Evolutionary conservation across 2,888 invertebrate species (phyloP).

Genomic region (Cephus spinipes): DNA sequence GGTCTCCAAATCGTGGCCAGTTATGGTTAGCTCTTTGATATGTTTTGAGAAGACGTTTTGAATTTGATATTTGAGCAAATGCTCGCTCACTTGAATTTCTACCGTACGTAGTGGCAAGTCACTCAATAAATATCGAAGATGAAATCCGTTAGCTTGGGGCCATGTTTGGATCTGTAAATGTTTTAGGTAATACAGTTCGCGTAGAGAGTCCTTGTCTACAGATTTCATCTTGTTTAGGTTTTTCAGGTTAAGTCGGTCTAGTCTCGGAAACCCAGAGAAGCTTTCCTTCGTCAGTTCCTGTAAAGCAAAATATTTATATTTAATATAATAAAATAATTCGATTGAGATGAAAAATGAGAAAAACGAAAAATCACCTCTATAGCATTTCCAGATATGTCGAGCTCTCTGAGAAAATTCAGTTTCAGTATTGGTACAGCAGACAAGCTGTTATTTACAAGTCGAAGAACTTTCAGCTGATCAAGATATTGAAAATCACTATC

Average conservation of each 20-base stretch:
- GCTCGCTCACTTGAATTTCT: slow-evolving; percentile 81
- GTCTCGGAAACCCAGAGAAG: slow-evolving; percentile 77
- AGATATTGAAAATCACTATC: slow-evolving; percentile 80
- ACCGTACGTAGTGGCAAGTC: slow-evolving; percentile 81
- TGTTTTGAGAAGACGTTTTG: slow-evolving; percentile 83
- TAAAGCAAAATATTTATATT: slow-evolving; percentile 13
- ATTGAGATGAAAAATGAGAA: background rate
- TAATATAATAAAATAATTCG: background rate
- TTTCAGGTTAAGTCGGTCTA: slow-evolving; percentile 81
- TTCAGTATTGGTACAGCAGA: slow-evolving; percentile 79
- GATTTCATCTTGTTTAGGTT: slow-evolving; percentile 79
- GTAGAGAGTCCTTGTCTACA: slow-evolving; percentile 81
- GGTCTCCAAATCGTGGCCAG: slow-evolving; percentile 78
- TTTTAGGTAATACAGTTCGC: slow-evolving; percentile 78
- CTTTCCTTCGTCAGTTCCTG: slow-evolving; percentile 79
- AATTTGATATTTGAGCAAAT: slow-evolving; percentile 79
- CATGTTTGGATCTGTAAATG: slow-evolving; percentile 80
- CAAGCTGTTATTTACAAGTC: slow-evolving; percentile 83
- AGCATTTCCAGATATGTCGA: slow-evolving; percentile 87
- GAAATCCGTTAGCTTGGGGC: slow-evolving; percentile 80
- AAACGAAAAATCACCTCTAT: slow-evolving; percentile 69
- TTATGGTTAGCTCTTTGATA: slow-evolving; percentile 83
- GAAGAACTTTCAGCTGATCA: slow-evolving; percentile 78
- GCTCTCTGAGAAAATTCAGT: slow-evolving; percentile 77
- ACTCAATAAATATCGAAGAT: slow-evolving; percentile 78